Evolutionary conservation across 2,113 vertebrate genomes (phyloP), one percentile per base, ranked within the genome.

Genomic region (Marmota flaviventris): DNA sequence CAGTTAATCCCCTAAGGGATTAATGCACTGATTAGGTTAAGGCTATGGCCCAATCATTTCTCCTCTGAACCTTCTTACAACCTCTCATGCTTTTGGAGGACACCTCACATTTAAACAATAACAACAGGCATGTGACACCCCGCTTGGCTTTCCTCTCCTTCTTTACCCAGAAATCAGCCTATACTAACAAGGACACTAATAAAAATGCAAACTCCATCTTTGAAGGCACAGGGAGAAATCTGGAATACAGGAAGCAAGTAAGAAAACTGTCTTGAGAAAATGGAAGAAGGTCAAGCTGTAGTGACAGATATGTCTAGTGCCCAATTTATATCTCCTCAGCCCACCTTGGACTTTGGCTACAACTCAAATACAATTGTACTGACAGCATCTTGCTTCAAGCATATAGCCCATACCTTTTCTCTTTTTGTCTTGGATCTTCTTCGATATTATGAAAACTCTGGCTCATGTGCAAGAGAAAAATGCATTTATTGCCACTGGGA

Each of bases 121-220:
- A 58, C 56, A 58, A 58, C 56, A 58, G 56, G 56, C 56, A 58
- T 63, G 61, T 63, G 24, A 24, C 8, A 63, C 9, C 8, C 25
- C 3, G 9, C 61, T 25, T 27, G 25, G 61, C 61, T 76, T 88
- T 20, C 34, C 27, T 92, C 32, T 39, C 27, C 5, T 63, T 39
- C 86, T 82, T 83, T 85, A 63, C 17, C 56, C 45, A 95, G 63
- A 93, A 95, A 39, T 53, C 29, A 87, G 12, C 34, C 79, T 85
- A 56, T 69, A 39, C 42, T 63, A 93, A 58, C 20, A 45, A 84
- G 4, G 20, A 79, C 48, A 72, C 48, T 42, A 29, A 76, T 32
- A 63, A 87, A 93, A 95, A 76, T 42, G 58, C 9, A 45, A 89
- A 63, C 72, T 27, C 34, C 2, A 14, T 53, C 77, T 85, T 75